Percentiles rank a stretch among this genome's conserved stretches.
These are phyloP conservation scores for Crocuta crocuta DNA, from an alignment of 2,113 vertebrate species.

Conservation along the genomic window DNA sequence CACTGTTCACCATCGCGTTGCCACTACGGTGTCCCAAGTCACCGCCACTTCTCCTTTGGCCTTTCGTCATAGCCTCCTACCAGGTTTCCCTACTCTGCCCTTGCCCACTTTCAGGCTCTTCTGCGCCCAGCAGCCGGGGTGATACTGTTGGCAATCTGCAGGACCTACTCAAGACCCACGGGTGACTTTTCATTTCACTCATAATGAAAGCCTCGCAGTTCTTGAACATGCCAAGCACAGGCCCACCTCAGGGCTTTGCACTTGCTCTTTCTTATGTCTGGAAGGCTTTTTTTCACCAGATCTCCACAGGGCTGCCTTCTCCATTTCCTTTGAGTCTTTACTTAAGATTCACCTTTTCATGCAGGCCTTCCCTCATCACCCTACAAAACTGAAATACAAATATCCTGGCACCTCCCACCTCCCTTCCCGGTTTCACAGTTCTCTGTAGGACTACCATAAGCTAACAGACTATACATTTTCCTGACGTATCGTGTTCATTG, in stretches of 20 bases:
- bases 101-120: not conserved
- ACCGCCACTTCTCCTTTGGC: not conserved
- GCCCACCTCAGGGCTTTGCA: not conserved
- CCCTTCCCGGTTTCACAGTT: not conserved
- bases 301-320: not conserved
- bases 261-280: not conserved
- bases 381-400: slow-evolving; percentile 51
- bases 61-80: not conserved
- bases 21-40: not conserved
- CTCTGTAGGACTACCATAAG: not conserved
- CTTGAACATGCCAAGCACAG: not conserved
- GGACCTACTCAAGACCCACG: not conserved
- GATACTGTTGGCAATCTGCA: not conserved
- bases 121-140: not conserved
- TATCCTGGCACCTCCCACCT: not conserved
- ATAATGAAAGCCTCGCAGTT: not conserved
- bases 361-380: not conserved
- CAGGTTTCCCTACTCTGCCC: not conserved
- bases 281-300: not conserved
- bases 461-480: not conserved
- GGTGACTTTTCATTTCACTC: not conserved
- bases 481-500: not conserved
- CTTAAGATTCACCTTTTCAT: slow-evolving; percentile 9
- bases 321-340: slow-evolving; percentile 19
- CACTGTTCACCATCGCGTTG: not conserved